Evolutionary conservation across 2,888 invertebrate species (phyloP), one percentile per base, ranked within the genome.

Genomic region (Cremastinae sp.): DNA sequence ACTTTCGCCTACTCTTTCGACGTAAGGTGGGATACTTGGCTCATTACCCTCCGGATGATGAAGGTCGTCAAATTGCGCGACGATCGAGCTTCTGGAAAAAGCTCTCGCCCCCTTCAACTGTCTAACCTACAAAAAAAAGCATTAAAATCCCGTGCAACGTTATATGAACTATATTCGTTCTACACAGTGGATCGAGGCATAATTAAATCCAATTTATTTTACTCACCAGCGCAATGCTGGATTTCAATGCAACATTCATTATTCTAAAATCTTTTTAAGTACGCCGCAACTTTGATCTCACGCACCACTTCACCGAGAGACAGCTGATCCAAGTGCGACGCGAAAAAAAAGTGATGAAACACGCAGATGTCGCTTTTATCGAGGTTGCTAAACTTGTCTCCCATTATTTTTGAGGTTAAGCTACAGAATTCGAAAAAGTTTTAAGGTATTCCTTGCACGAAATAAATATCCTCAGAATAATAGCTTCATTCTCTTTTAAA

Each of bases 11-110:
- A 82, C 78, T 5, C 85, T 86, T 80, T 88, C 86, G 12, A 81
- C 61, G 43, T 87, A 89, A 9, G 69, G 79, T 7, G 88, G 89
- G 54, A 89, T 88, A 16, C 64, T 75, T 0, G 87, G 86, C 75
- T 87, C 88, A 5, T 65, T 80, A 75, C 84, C 78, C 43, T 86
- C 80, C n/a, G 85, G 84, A 82, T 89, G 85, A 78, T 84, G 59
- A 22, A 88, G 64, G 65, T 84, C 81, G 36, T 80, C 73, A 10
- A 77, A 78, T 41, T 80, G 77, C 41, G 81, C 9, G 1, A 28
- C n/a, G 47, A 69, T 18, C 28, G 45, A 54, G 7, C 66, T 59
- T 14, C 53, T 34, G 9, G 72, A 41, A 14, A 76, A 22, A 9
- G 73, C 53, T 53, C 72, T 45, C 28, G 38, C 18, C 2, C 65